These are phyloP conservation scores for Spea hammondii DNA, from an alignment of 2,797 vertebrate genomes.

Conservation along the genomic window DNA sequence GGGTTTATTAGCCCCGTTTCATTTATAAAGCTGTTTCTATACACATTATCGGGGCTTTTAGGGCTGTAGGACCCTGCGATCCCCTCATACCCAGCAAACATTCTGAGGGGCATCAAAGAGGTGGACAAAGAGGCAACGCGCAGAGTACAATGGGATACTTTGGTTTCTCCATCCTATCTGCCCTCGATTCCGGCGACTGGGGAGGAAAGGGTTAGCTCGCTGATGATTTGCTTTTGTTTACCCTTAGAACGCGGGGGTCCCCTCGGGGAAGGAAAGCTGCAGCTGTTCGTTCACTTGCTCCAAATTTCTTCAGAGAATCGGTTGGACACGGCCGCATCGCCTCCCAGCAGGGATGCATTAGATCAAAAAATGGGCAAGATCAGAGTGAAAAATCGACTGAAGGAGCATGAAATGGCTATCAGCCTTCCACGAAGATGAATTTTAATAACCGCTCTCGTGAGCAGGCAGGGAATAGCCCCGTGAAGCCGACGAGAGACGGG, in stretches of 20 bases:
- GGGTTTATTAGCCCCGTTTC: too few species aligned
- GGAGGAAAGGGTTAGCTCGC: conserved; percentile 35
- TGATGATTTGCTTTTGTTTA: conserved; percentile 47
- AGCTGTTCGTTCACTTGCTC: conserved; percentile 64
- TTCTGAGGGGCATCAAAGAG: too few species aligned
- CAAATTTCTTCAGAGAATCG: conserved; percentile 69
- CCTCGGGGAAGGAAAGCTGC: conserved; percentile 55
- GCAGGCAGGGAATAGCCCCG: conserved; percentile 5
- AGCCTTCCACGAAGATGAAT: conserved; percentile 43
- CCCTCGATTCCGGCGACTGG: not conserved
- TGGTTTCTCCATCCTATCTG: not conserved
- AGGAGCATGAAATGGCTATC: conserved; percentile 39
- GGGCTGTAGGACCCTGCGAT: too few species aligned
- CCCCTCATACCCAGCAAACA: too few species aligned
- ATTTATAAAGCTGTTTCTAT: too few species aligned
- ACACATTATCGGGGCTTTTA: too few species aligned
- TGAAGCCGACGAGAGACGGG: not conserved
- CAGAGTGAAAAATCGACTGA: conserved; percentile 42
- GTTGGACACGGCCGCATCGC: conserved; percentile 64
- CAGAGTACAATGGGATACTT: not conserved
- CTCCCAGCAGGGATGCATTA: conserved; percentile 41
- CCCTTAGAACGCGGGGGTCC: conserved; percentile 23
- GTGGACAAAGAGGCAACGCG: too few species aligned
- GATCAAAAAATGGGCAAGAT: conserved; percentile 57
- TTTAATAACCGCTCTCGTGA: conserved; percentile 38